Evolutionary conservation across 92 coral and sea anemone genomes (phyloP).

Genomic region (Bergia puertoricense): DNA sequence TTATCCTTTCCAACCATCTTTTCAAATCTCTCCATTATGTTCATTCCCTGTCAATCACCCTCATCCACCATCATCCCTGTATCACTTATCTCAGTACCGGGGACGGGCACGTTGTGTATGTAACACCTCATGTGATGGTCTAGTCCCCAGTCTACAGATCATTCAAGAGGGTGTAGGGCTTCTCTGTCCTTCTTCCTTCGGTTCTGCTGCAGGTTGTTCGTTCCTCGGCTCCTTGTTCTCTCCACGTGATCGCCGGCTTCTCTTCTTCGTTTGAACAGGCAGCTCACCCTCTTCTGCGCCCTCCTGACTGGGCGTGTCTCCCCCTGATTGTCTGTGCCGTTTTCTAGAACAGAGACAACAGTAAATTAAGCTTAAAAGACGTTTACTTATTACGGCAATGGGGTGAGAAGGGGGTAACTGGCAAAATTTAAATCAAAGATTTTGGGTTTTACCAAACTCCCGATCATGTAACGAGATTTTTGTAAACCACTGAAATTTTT

Average conservation of each 20-base stretch:
- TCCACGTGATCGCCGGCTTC: conserved; percentile 86
- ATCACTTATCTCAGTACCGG: not conserved
- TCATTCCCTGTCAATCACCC: not conserved
- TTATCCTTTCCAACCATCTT: not conserved
- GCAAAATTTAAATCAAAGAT: no score
- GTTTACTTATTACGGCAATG: no score
- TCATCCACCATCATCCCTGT: not conserved
- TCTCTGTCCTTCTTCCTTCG: conserved; percentile 84
- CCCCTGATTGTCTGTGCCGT: conserved; percentile 83
- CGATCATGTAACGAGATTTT: no score
- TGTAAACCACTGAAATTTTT: no score
- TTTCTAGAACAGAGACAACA: conserved; percentile 53
- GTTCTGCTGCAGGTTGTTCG: conserved; percentile 71
- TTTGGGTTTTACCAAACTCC: no score
- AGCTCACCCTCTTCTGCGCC: conserved; percentile 93
- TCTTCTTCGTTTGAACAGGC: conserved; percentile 73
- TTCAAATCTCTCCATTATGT: not conserved
- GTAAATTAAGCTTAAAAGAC: not conserved
- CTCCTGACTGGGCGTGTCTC: conserved; percentile 73
- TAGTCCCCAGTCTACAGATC: not conserved
- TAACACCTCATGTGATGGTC: not conserved
- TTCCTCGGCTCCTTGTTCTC: conserved; percentile 70
- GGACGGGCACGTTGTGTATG: not conserved
- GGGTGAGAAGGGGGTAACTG: no score
- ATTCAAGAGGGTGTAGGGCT: conserved; percentile 59